Evolutionary conservation across 2,113 vertebrate genomes (phyloP).

Genomic region (Larimichthys crocea): DNA sequence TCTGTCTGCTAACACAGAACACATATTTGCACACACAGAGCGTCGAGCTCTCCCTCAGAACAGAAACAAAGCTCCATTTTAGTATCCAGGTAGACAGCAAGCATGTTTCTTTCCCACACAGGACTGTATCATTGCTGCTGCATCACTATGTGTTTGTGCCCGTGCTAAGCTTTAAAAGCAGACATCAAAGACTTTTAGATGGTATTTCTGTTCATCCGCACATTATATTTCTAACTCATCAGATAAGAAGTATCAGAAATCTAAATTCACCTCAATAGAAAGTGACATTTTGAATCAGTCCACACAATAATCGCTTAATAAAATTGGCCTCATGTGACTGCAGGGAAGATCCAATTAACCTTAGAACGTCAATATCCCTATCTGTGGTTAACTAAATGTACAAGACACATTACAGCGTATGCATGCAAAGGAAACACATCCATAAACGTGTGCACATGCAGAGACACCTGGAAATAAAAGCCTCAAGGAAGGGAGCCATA

Average conservation of each 20-base stretch:
- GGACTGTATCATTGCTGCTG: not conserved
- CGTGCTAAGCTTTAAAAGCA: conserved; percentile 17
- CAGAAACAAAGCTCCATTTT: conserved; percentile 49
- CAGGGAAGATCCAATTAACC: conserved; percentile 66
- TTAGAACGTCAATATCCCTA: conserved; percentile 29
- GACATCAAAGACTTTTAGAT: conserved; percentile 9
- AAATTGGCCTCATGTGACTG: conserved; percentile 46
- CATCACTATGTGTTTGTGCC: not conserved
- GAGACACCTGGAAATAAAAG: conserved; percentile 21
- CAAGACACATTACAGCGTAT: not conserved
- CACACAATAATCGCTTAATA: conserved; percentile 38
- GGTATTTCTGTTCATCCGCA: not conserved
- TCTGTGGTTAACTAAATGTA: conserved; percentile 40
- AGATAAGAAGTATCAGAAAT: conserved; percentile 37
- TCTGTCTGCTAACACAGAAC: conserved; percentile 52
- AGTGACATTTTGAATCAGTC: conserved; percentile 46
- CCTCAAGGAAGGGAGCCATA: conserved; percentile 22
- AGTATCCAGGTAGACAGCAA: conserved; percentile 8
- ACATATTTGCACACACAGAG: conserved; percentile 44
- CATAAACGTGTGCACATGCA: conserved; percentile 7
- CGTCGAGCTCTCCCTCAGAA: conserved; percentile 8
- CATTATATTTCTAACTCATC: conserved; percentile 18
- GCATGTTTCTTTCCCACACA: not conserved
- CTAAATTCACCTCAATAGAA: conserved; percentile 34
- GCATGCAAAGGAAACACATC: conserved; percentile 10